Evolutionary conservation across 2,888 invertebrate species (phyloP), one percentile per base, ranked within the genome.

Genomic region (Marasmarcha lunaedactyla): DNA sequence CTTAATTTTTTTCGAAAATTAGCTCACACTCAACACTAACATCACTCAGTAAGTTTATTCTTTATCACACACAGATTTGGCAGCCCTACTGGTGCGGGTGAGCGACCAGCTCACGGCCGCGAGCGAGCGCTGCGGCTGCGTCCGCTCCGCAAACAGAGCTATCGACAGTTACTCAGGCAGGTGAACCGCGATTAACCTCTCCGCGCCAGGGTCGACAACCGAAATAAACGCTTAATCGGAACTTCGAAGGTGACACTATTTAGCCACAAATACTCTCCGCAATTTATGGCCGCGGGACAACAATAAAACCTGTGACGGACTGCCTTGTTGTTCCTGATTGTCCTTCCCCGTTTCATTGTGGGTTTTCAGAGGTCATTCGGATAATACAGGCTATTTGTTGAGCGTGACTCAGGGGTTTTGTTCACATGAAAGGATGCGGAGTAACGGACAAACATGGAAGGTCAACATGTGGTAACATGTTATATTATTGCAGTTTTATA

Each of bases 71-170:
- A n/a, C n/a, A n/a, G n/a, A n/a, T n/a, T n/a, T n/a, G n/a, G n/a
- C n/a, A n/a, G n/a, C n/a, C n/a, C n/a, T n/a, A n/a, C 20, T 5
- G 44, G 45, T 37, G 45, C 63, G 72, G 76, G 77, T 79, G 64
- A 74, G 62, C 66, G 78, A 71, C 78, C 76, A 77, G 58, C 57
- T 66, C 78, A 77, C 78, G 54, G 78, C 78, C 53, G 72, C 54
- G 34, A 48, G 44, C 49, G 33, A 36, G 30, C 26, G 35, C 48
- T 5, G 7, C 20, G 4, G 20, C 3, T 7, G 4, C 52, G 50
- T 51, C 58, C 53, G 43, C 50, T 50, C 54, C 43, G 53, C 56
- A 51, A 63, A 71, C 71, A 72, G 71, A 72, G 66, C 60, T 52
- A 45, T 51, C 46, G 55, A 66, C 76, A 69, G 71, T 72, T 71